Conservation (phyloP, 2,888 invertebrate species). For the Trissonchulus sp. region DNA sequence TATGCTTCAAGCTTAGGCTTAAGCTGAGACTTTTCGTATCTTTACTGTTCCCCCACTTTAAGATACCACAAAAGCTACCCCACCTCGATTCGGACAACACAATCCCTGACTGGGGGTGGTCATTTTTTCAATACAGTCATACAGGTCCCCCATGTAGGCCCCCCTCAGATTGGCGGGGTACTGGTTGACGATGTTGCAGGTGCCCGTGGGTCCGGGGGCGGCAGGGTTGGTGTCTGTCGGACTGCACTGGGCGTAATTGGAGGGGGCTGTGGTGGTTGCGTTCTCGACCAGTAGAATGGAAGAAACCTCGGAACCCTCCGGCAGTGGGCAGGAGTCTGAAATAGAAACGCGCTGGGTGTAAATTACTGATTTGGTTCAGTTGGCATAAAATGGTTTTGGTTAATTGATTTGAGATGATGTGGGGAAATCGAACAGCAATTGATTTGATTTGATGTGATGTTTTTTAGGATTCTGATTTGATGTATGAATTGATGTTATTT, state of each 20-base stretch:
- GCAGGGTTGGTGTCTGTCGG: neutral
- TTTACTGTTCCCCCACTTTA: no score
- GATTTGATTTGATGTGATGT: no score
- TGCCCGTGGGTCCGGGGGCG: constrained; percentile 3
- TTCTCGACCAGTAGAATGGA: neutral
- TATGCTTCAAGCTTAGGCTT: no score
- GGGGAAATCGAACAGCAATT: no score
- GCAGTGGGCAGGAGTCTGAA: constrained; percentile 22
- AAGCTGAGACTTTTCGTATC: no score
- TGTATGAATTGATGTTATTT: no score
- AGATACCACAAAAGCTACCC: no score
- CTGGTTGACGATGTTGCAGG: neutral
- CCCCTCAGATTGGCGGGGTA: neutral
- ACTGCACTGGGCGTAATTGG: constrained; percentile 3
- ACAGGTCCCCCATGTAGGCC: constrained; percentile 2
- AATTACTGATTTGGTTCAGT: no score
- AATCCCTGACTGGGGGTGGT: neutral
- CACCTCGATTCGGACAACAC: constrained; percentile 21
- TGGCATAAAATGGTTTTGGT: no score
- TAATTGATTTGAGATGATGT: no score
- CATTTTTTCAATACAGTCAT: constrained; percentile 23
- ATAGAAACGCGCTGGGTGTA: no score
- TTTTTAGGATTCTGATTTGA: no score
- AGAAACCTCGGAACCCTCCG: neutral
- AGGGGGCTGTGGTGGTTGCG: neutral